These are phyloP conservation scores for Sympetrum striolatum DNA, from an alignment of 2,888 invertebrate species.

Conservation along the genomic window DNA sequence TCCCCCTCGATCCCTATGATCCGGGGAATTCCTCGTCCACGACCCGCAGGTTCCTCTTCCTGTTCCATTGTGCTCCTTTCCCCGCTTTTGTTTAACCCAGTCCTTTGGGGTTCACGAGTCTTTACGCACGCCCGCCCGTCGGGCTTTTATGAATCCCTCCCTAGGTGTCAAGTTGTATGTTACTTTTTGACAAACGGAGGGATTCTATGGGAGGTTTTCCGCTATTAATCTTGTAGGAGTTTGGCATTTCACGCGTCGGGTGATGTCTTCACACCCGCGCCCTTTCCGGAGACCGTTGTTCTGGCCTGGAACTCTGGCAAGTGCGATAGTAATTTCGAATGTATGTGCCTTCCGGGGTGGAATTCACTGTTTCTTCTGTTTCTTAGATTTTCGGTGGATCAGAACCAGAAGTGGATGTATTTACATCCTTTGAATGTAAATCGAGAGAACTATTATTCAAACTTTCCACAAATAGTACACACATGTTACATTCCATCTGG, in stretches of 20 bases:
- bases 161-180: neutral
- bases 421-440: too few relatives aligned
- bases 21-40: neutral
- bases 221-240: neutral
- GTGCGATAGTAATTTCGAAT: neutral
- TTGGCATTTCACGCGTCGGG: neutral
- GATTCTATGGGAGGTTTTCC: neutral
- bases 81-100: slow-evolving; percentile 6
- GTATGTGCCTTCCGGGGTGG: neutral
- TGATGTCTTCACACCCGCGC: neutral
- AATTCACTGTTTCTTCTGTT: too few relatives aligned
- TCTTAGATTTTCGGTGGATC: too few relatives aligned
- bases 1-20: neutral
- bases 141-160: neutral
- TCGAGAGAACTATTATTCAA: too few relatives aligned
- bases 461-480: too few relatives aligned
- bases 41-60: neutral
- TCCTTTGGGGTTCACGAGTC: neutral
- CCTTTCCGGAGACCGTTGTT: neutral
- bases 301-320: neutral
- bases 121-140: neutral
- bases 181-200: neutral
- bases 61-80: neutral
- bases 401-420: too few relatives aligned
- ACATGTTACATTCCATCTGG: too few relatives aligned